Conservation (phyloP, 2,797 vertebrate species). For the Hemitrygon akajei region DNA sequence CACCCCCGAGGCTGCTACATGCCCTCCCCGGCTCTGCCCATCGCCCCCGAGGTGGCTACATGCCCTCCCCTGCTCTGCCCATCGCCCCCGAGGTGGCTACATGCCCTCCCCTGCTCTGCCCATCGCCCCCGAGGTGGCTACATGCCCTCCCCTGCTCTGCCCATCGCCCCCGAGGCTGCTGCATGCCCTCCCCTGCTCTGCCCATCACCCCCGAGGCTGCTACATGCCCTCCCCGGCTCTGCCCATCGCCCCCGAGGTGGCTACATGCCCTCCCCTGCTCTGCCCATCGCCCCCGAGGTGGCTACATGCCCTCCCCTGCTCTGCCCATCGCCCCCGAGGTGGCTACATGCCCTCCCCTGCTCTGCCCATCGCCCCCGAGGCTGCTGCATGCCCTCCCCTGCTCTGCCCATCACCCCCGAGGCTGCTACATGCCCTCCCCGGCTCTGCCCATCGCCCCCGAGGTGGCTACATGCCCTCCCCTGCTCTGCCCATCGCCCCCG, state of each 20-base stretch:
- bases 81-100: slow-evolving; percentile 27
- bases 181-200: not conserved
- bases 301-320: not conserved
- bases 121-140: slow-evolving; percentile 30
- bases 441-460: slow-evolving; percentile 35
- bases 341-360: not conserved
- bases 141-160: not conserved
- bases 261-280: not conserved
- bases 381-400: not conserved
- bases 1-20: slow-evolving; percentile 35
- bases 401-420: slow-evolving; percentile 34
- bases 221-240: not conserved
- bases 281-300: no score
- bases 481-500: slow-evolving; percentile 37
- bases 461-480: no score
- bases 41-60: no score
- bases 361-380: slow-evolving; percentile 34
- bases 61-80: not conserved
- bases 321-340: slow-evolving; percentile 31
- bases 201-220: slow-evolving; percentile 25
- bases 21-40: no score
- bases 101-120: not conserved
- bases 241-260: slow-evolving; percentile 27
- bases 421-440: not conserved
- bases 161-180: no score